These are phyloP conservation scores for Condylura cristata DNA, from an alignment of 2,113 vertebrate species.

Conservation along the genomic window DNA sequence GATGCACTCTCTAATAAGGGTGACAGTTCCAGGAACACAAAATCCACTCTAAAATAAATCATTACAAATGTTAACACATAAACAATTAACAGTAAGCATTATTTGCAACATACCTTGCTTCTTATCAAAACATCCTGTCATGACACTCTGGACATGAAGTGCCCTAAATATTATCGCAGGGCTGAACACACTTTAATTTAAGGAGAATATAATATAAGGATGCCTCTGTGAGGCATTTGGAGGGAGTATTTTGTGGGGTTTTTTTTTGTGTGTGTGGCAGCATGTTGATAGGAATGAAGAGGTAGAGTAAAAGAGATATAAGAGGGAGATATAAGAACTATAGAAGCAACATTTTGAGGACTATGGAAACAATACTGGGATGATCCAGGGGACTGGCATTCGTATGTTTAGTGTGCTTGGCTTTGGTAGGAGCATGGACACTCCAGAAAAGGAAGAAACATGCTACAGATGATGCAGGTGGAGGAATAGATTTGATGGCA, in stretches of 20 bases:
- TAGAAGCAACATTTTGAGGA: background rate
- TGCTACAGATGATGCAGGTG: background rate
- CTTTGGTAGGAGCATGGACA: accelerated
- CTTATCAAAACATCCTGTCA: background rate
- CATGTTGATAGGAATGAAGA: background rate
- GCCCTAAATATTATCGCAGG: background rate
- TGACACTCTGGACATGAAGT: background rate
- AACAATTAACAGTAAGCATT: background rate
- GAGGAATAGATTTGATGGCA: background rate
- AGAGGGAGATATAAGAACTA: background rate
- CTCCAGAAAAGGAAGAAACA: background rate
- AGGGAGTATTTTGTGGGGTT: background rate
- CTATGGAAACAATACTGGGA: background rate
- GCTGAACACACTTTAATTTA: background rate
- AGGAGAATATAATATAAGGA: background rate
- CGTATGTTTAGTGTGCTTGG: background rate
- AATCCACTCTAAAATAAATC: background rate
- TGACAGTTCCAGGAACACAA: background rate
- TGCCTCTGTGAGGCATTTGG: background rate
- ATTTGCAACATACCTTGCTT: background rate
- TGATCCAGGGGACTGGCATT: background rate
- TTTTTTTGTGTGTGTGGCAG: background rate
- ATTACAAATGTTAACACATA: background rate
- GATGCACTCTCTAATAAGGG: background rate
- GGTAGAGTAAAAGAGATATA: background rate